Evolutionary conservation across 2,888 invertebrate species (phyloP).

Genomic region (Phrixothrix hirtus): DNA sequence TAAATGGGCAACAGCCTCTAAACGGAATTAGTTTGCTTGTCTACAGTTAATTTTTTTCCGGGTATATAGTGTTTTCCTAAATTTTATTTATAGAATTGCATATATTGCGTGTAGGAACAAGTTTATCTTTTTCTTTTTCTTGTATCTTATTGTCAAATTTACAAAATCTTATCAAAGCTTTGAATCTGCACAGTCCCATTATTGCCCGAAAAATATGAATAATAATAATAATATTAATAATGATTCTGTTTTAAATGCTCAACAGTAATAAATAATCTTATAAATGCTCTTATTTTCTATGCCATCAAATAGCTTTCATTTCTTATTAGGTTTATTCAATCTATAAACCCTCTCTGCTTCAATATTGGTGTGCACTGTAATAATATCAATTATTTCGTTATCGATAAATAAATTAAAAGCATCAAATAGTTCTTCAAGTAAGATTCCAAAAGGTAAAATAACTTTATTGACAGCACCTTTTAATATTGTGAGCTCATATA

Average conservation of each 20-base stretch:
- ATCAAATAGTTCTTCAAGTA: neutral
- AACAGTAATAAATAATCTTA: neutral
- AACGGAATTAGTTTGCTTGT: neutral
- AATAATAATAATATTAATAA: no score
- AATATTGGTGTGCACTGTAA: neutral
- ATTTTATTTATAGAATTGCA: neutral
- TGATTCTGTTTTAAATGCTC: no score
- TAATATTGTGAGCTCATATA: neutral
- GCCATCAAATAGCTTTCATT: neutral
- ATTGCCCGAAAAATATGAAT: no score
- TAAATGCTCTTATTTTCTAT: neutral
- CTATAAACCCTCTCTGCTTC: neutral
- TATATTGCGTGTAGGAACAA: no score
- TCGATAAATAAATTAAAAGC: neutral
- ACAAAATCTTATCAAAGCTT: no score
- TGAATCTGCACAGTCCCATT: no score
- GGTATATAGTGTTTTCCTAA: neutral
- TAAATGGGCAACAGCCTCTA: neutral
- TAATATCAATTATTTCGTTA: neutral
- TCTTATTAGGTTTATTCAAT: no score
- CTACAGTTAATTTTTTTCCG: neutral
- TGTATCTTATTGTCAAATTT: no score
- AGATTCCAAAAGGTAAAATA: neutral
- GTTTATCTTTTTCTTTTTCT: no score
- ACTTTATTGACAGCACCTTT: neutral